Percentiles rank a stretch among this genome's conserved stretches.
These are phyloP conservation scores for Schizaphis graminum DNA, from an alignment of 2,888 invertebrate species.

Conservation along the genomic window DNA sequence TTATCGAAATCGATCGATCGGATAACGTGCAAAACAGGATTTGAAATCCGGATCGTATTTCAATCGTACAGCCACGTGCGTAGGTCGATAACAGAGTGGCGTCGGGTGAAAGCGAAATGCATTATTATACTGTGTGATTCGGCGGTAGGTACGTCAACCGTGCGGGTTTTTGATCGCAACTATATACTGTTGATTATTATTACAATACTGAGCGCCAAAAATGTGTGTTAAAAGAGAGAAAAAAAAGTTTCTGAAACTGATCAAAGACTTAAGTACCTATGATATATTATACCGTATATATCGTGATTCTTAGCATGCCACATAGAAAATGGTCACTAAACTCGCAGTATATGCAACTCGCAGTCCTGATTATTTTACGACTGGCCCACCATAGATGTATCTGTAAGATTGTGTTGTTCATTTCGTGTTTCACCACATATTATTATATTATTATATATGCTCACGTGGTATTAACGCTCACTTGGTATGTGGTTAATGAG, in stretches of 20 bases:
- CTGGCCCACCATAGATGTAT: background rate
- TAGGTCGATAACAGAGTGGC: background rate
- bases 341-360: background rate
- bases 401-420: background rate
- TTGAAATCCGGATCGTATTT: constrained; percentile 11
- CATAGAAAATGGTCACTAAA: background rate
- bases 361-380: background rate
- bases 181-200: no score
- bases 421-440: background rate
- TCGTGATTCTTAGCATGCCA: background rate
- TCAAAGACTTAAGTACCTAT: background rate
- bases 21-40: constrained; percentile 14
- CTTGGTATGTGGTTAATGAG: background rate
- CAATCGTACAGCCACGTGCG: background rate
- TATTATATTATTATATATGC: background rate
- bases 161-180: no score
- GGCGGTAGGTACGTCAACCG: background rate
- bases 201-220: no score
- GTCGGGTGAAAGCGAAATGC: background rate
- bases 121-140: background rate
- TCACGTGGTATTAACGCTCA: background rate
- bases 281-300: no score
- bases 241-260: background rate
- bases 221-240: background rate
- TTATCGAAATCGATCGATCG: background rate